Percentiles rank a stretch among this genome's conserved stretches.
Conservation (phyloP, 2,113 vertebrate species). For the Taurulus bubalis region DNA sequence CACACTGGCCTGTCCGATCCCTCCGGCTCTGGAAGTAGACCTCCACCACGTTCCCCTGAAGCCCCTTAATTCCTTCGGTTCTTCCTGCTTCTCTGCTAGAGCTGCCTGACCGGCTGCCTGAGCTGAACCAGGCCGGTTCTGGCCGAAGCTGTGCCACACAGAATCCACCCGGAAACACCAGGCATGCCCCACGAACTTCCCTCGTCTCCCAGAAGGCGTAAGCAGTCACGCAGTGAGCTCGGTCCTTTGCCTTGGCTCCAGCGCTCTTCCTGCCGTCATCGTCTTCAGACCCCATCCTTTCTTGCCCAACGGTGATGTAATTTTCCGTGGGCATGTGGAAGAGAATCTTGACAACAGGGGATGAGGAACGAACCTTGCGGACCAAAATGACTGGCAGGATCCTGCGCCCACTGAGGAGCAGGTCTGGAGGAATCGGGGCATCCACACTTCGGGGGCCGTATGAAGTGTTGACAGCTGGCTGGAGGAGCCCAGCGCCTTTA, state of each 20-base stretch:
- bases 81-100: slow-evolving; percentile 79
- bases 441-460: slow-evolving; percentile 88
- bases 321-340: slow-evolving; percentile 87
- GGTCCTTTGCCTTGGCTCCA: slow-evolving; percentile 55
- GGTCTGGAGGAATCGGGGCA: slow-evolving; percentile 83
- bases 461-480: slow-evolving; percentile 86
- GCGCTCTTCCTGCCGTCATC: slow-evolving; percentile 23
- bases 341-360: slow-evolving; percentile 87
- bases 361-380: slow-evolving; percentile 84
- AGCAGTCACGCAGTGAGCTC: slow-evolving; percentile 88
- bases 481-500: slow-evolving; percentile 67
- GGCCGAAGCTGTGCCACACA: slow-evolving; percentile 89
- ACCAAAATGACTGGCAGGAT: slow-evolving; percentile 86
- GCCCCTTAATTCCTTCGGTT: slow-evolving; percentile 63
- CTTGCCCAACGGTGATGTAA: slow-evolving; percentile 54
- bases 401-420: slow-evolving; percentile 85
- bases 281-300: slow-evolving; percentile 43
- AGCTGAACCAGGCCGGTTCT: slow-evolving; percentile 87
- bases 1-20: slow-evolving; percentile 84
- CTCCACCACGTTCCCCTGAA: slow-evolving; percentile 86
- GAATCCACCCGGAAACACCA: slow-evolving; percentile 84
- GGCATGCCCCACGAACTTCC: slow-evolving; percentile 87
- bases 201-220: slow-evolving; percentile 89
- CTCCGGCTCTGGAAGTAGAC: slow-evolving; percentile 88
- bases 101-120: slow-evolving; percentile 76